Conservation (phyloP, 1,140 invertebrate genomes). For the Heterodera carotae region DNA sequence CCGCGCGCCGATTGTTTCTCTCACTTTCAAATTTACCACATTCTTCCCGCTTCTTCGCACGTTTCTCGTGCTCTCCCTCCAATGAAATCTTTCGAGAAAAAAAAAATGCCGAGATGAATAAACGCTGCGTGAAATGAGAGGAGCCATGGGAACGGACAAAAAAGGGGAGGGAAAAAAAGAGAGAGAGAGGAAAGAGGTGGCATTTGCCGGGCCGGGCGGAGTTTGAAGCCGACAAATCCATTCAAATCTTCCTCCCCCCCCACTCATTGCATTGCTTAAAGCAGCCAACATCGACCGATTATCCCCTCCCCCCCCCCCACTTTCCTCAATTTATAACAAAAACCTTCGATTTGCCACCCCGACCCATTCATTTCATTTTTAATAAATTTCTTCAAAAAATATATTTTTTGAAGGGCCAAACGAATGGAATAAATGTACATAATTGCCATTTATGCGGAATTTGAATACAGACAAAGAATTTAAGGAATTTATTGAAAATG, state of each 20-base stretch:
- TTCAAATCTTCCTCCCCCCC: too few relatives aligned
- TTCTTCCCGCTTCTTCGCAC: background rate
- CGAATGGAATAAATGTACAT: background rate
- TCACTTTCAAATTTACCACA: background rate
- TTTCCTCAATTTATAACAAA: too few relatives aligned
- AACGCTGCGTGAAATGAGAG: background rate
- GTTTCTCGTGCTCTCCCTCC: background rate
- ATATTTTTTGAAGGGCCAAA: too few relatives aligned
- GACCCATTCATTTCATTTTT: too few relatives aligned
- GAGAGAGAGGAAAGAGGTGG: too few relatives aligned
- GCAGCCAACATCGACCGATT: background rate
- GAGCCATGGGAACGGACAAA: conserved; percentile 8
- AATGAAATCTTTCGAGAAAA: background rate
- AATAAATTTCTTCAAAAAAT: too few relatives aligned
- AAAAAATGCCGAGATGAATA: background rate
- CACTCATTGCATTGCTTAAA: background rate
- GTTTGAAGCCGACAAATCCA: too few relatives aligned
- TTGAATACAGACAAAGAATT: background rate
- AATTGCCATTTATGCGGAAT: background rate
- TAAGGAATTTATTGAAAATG: too few relatives aligned
- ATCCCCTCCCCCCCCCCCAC: background rate
- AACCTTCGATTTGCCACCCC: too few relatives aligned
- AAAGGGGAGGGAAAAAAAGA: too few relatives aligned
- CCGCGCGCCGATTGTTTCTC: background rate
- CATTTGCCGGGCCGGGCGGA: background rate